These are phyloP conservation scores for Stegophylla sp. DNA, from an alignment of 2,888 invertebrate genomes.

Conservation along the genomic window DNA sequence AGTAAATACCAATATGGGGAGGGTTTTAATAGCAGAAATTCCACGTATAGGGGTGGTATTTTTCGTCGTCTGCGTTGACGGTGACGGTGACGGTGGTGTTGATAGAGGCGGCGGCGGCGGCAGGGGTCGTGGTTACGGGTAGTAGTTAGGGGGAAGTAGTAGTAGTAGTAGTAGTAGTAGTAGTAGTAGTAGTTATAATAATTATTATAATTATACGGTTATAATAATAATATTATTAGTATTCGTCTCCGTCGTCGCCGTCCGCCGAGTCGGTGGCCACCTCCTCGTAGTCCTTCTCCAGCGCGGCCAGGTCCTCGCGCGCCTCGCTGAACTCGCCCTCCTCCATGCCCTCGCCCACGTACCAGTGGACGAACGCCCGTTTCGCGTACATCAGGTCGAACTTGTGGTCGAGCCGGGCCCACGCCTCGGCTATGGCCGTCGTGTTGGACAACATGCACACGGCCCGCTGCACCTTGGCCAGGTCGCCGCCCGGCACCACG, in stretches of 20 bases:
- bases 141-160: too few relatives aligned
- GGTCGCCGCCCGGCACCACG: slow-evolving; percentile 90
- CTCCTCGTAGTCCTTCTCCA: slow-evolving; percentile 88
- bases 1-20: too few relatives aligned
- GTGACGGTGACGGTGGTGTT: neutral
- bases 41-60: too few relatives aligned
- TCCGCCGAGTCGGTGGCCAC: slow-evolving; percentile 87
- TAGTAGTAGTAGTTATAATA: too few relatives aligned
- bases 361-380: slow-evolving; percentile 78
- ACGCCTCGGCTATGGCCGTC: slow-evolving; percentile 79
- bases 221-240: too few relatives aligned
- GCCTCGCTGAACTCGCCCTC: slow-evolving; percentile 74
- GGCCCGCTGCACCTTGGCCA: slow-evolving; percentile 93
- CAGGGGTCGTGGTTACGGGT: too few relatives aligned
- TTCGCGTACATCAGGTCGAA: slow-evolving; percentile 77
- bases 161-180: too few relatives aligned
- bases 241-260: slow-evolving; percentile 82
- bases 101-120: neutral
- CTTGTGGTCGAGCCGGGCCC: slow-evolving; percentile 75
- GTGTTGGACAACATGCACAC: slow-evolving; percentile 98
- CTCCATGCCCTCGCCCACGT: slow-evolving; percentile 70
- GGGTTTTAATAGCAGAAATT: too few relatives aligned
- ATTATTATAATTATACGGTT: too few relatives aligned
- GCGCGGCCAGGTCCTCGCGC: slow-evolving; percentile 71
- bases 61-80: neutral